Evolutionary conservation across 2,797 vertebrate species (phyloP).

Genomic region (Alosa sapidissima): DNA sequence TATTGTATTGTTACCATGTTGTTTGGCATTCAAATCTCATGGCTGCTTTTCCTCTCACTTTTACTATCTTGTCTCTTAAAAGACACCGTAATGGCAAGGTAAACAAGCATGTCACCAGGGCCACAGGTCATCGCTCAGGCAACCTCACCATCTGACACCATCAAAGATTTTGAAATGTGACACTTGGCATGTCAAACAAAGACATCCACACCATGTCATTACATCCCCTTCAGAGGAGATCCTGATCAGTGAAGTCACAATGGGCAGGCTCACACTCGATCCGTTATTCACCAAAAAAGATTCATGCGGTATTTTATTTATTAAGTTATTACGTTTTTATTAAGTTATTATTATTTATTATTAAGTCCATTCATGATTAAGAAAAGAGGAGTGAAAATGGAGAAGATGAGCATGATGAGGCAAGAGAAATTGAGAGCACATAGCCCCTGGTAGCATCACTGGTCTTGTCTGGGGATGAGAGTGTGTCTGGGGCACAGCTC

Average conservation of each 20-base stretch:
- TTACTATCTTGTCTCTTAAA: conserved; percentile 1
- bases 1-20: background rate
- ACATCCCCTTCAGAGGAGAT: background rate
- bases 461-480: background rate
- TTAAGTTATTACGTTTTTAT: too few relatives aligned
- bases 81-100: conserved; percentile 37
- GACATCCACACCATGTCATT: background rate
- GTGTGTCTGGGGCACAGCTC: background rate
- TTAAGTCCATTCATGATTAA: background rate
- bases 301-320: background rate
- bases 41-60: background rate
- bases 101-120: conserved; percentile 35
- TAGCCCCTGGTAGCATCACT: background rate
- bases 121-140: conserved; percentile 31
- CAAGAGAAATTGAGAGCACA: background rate
- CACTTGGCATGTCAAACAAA: background rate
- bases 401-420: background rate
- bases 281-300: background rate
- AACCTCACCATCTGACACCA: conserved; percentile 34
- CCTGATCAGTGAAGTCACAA: background rate
- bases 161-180: conserved; percentile 20
- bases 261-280: background rate
- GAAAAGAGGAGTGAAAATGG: background rate
- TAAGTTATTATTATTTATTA: too few relatives aligned
- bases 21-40: background rate